A percentile compares a stretch with the other conserved stretches of the same genome.
These are phyloP conservation scores for Nematostella vectensis DNA, from an alignment of 92 coral and sea anemone species.

Conservation along the genomic window DNA sequence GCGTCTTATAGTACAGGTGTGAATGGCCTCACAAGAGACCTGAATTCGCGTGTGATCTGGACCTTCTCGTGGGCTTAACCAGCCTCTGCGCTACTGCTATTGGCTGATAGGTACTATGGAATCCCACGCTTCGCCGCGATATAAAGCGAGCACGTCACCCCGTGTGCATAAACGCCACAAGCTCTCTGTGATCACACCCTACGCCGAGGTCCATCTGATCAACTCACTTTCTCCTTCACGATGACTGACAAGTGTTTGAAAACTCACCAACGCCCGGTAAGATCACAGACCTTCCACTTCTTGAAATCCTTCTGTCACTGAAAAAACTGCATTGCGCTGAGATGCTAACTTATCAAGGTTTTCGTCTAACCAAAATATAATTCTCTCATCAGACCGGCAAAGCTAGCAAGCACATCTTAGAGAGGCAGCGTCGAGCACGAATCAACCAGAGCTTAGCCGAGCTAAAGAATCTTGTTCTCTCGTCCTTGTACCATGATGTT, in stretches of 20 bases:
- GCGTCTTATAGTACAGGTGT: background rate
- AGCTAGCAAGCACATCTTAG: conserved; percentile 30
- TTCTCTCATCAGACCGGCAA: conserved; percentile 38
- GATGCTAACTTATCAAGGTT: too few species aligned
- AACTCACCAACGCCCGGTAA: conserved; percentile 1
- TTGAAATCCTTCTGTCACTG: too few species aligned
- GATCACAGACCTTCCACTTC: background rate
- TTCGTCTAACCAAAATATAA: too few species aligned
- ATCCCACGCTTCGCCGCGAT: too few species aligned
- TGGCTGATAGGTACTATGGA: background rate
- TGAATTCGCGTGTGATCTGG: conserved; percentile 2
- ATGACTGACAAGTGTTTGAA: conserved; percentile 1
- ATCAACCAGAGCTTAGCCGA: conserved; percentile 70
- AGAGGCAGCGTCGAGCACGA: conserved; percentile 67
- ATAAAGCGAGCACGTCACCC: too few species aligned
- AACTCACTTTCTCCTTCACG: too few species aligned
- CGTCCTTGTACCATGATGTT: conserved; percentile 60
- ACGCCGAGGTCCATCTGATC: too few species aligned
- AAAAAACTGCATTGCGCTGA: too few species aligned
- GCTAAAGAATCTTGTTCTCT: conserved; percentile 50
- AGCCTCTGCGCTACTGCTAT: background rate
- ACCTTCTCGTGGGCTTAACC: background rate
- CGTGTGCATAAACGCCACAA: too few species aligned
- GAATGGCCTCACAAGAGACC: background rate
- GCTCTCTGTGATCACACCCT: too few species aligned